Base-by-base conservation (phyloP, 1,140 invertebrate species). In the Chironomus striatipennis region DNA sequence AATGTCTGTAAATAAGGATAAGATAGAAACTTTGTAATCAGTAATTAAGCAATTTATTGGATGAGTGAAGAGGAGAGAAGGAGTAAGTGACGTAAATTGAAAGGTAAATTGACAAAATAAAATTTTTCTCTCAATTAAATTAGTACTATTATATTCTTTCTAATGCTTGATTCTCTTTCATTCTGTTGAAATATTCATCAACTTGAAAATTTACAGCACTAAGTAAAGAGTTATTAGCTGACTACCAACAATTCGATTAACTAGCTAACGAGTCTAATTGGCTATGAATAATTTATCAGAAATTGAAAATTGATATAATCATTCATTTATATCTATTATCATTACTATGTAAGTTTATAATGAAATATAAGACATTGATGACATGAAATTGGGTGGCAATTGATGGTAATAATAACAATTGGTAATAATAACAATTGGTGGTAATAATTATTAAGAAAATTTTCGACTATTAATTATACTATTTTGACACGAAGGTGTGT, bases 301-400 rank as follows among this genome's bases (percentile, higher is more conserved):
- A 73, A 42, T 73, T 34, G 73, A 73, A 70, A 21, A 70, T 70
- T 21, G 21, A 70, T 24, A 34, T 34, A 57, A 57, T 57, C 47
- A 15, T 57, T 57, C 47, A 57, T 57, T 57, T n/a, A n/a, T 57
- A 57, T 57, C n/a, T 15, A n/a, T 57, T 57, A 57, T 57, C n/a
- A 57, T 57, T 57, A 57, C 47, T n/a, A 57, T n/a, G 15, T 57
- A n/a, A 57, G n/a, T 57, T 57, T 15, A 57, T 57, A 57, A 57
- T 57, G 47, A 15, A n/a, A 15, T 47, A 10, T 57, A 34, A 34
- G 24, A 34, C n/a, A n/a, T 57, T 57, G 47, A 57, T 15, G 47
- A 57, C 12, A n/a, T 5, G 47, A 47, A 47, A 47, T 57, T 12
- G 12, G 47, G n/a, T 12, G n/a, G 47, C 12, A 57, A n/a, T 15